phyloP scores from a whole-genome alignment of 1,140 invertebrate genomes.

The Scaptomyza montana region DNA sequence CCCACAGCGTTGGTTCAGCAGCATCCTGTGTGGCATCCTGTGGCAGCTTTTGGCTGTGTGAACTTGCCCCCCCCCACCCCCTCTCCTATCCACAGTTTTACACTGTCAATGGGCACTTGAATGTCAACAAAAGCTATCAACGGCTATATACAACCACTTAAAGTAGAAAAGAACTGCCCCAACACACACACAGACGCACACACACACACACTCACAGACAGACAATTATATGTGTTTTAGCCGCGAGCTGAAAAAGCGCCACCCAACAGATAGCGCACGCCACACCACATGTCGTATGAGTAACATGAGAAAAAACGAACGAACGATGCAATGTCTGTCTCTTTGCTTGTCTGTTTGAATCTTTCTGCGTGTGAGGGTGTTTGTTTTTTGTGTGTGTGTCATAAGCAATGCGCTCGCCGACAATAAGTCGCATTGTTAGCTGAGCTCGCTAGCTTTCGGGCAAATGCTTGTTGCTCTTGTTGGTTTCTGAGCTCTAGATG shows the following conservation, averaged over 20 bases:
- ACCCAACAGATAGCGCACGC: neutral
- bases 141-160: conserved; percentile 81
- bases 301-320: conserved; percentile 29
- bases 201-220: conserved; percentile 23
- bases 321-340: neutral
- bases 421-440: conserved; percentile 74
- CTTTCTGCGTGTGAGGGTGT: conserved; percentile 32
- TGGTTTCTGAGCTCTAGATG: conserved; percentile 31
- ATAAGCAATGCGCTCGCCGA: conserved; percentile 55
- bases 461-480: conserved; percentile 48
- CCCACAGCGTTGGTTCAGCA: neutral
- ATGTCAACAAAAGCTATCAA: conserved; percentile 80
- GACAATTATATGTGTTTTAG: conserved; percentile 60
- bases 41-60: neutral
- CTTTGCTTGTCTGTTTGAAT: conserved; percentile 26
- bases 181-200: conserved; percentile 23
- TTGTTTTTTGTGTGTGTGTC: conserved; percentile 40
- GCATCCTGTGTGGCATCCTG: neutral
- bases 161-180: conserved; percentile 69
- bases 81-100: conserved; percentile 61
- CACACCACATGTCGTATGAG: conserved; percentile 56
- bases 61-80: neutral
- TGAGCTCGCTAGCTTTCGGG: conserved; percentile 30
- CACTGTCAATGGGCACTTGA: conserved; percentile 80
- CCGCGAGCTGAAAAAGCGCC: conserved; percentile 60